These are phyloP conservation scores for Temnothorax ravouxi DNA, from an alignment of 2,888 invertebrate species.

Conservation along the genomic window DNA sequence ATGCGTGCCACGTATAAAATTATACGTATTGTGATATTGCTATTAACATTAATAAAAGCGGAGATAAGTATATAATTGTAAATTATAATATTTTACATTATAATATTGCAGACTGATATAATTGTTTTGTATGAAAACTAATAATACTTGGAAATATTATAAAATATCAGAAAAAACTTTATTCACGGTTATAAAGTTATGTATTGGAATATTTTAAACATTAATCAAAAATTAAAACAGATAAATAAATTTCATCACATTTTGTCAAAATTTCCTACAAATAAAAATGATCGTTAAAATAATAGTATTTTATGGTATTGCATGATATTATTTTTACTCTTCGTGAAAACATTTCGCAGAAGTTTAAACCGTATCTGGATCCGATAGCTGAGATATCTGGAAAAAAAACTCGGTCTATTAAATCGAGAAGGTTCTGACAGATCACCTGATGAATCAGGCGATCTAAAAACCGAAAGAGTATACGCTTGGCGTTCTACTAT, in stretches of 20 bases:
- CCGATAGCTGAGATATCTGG: background rate
- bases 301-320: background rate
- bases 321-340: background rate
- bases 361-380: background rate
- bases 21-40: background rate
- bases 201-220: background rate
- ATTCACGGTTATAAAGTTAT: background rate
- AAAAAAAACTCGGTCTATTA: constrained; percentile 43
- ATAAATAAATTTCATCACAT: constrained; percentile 2
- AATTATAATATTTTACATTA: constrained; percentile 5
- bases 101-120: background rate
- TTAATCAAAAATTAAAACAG: background rate
- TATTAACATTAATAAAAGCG: background rate
- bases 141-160: background rate
- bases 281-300: background rate
- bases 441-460: background rate
- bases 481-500: constrained; percentile 39
- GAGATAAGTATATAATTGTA: background rate
- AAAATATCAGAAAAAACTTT: background rate
- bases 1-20: background rate
- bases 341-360: constrained; percentile 1
- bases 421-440: constrained; percentile 30
- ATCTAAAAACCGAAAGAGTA: constrained; percentile 32
- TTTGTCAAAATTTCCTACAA: background rate
- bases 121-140: background rate